These are phyloP conservation scores for Littorina saxatilis DNA, from an alignment of 1,140 invertebrate species.

Conservation along the genomic window DNA sequence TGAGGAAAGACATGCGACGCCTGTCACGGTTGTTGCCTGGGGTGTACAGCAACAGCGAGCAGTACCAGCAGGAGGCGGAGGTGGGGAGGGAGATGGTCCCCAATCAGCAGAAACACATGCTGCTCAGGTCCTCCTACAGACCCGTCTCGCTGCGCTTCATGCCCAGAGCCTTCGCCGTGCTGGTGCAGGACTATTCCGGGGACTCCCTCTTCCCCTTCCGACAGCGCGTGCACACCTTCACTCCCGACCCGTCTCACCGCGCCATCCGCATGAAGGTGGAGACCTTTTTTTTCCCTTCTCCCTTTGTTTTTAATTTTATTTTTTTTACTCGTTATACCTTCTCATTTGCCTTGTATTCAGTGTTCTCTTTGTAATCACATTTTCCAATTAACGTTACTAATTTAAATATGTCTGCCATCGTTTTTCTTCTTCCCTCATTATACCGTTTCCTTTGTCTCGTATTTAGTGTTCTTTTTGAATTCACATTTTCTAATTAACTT, in stretches of 20 bases:
- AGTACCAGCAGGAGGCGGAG: slow-evolving; percentile 44
- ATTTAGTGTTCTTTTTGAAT: no score
- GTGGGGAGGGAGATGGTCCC: slow-evolving; percentile 29
- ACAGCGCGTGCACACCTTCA: slow-evolving; percentile 46
- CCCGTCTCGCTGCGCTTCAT: slow-evolving; percentile 46
- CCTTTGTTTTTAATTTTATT: no score
- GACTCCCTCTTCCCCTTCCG: slow-evolving; percentile 42
- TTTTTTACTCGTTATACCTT: no score
- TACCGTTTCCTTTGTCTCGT: no score
- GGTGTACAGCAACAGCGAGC: slow-evolving; percentile 45
- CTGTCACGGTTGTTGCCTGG: slow-evolving; percentile 48
- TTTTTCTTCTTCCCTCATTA: no score
- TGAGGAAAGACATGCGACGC: slow-evolving; percentile 41
- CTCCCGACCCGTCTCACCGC: slow-evolving; percentile 28
- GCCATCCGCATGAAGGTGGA: slow-evolving; percentile 48
- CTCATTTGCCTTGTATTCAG: no score
- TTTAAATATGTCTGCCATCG: no score
- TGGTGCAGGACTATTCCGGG: slow-evolving; percentile 47
- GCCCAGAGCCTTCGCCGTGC: slow-evolving; percentile 42
- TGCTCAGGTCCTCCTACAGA: slow-evolving; percentile 43
- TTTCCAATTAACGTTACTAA: no score
- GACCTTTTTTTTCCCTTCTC: no score
- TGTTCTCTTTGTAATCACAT: no score
- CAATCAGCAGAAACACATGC: slow-evolving; percentile 38
- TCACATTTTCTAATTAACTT: no score